phyloP scores from a whole-genome alignment of 2,888 invertebrate genomes.

The Tipula lateralis region DNA sequence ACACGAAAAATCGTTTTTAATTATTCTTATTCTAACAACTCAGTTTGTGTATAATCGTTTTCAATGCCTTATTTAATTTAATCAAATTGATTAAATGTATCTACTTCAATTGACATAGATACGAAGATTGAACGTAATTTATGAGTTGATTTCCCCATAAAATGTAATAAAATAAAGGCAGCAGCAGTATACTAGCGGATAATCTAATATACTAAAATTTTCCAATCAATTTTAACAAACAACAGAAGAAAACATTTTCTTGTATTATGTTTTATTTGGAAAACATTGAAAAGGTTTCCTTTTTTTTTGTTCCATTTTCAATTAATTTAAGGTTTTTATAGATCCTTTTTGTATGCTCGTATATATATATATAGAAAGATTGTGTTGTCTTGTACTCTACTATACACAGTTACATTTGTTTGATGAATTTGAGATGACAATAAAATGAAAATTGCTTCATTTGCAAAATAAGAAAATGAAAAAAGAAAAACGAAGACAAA shows the following conservation, averaged over 20 bases:
- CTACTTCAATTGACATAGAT: not conserved
- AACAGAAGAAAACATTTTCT: not conserved
- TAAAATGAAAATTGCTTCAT: slow-evolving; percentile 24
- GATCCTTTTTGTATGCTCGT: slow-evolving; percentile 6
- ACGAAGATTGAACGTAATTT: not conserved
- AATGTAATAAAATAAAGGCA: not conserved
- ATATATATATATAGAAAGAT: not conserved
- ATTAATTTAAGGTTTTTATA: slow-evolving; percentile 24
- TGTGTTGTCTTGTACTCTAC: not conserved
- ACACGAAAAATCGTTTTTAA: not conserved
- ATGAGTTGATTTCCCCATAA: slow-evolving; percentile 19
- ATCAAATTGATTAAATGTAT: slow-evolving; percentile 19
- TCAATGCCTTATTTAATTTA: not conserved
- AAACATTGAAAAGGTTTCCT: slow-evolving; percentile 11
- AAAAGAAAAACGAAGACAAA: not conserved
- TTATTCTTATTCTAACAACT: not conserved
- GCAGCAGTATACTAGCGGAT: not conserved
- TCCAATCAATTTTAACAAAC: slow-evolving; percentile 19
- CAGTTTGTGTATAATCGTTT: not conserved
- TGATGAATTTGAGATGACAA: slow-evolving; percentile 11
- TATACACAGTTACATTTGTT: not conserved
- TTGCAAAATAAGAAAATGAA: not conserved
- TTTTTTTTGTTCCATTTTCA: slow-evolving; percentile 5
- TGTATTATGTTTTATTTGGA: not conserved
- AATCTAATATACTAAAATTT: slow-evolving; percentile 19